phyloP scores from a whole-genome alignment of 64 coral and sea anemone species.

The Porites australiensis region DNA sequence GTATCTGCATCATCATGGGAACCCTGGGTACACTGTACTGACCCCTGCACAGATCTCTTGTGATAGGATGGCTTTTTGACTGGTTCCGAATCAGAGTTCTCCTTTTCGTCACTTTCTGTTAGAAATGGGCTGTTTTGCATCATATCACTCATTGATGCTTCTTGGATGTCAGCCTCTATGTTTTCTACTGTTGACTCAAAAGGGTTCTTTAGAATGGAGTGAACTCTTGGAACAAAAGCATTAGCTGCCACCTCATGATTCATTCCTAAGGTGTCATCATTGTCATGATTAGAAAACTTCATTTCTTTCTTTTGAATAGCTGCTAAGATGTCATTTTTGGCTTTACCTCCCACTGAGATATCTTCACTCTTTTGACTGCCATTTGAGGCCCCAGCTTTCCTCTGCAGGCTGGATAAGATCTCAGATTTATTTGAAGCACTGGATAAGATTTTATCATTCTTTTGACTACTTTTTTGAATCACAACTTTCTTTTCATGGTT shows the following conservation, averaged over 20 bases:
- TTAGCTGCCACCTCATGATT: background rate
- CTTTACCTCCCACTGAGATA: background rate
- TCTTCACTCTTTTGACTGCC: background rate
- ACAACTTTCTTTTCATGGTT: background rate
- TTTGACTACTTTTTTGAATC: background rate
- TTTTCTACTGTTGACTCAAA: background rate
- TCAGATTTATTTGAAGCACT: background rate
- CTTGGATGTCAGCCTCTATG: background rate
- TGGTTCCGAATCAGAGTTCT: background rate
- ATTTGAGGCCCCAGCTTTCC: background rate
- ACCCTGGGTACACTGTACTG: background rate
- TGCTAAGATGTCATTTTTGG: background rate
- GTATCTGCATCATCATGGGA: conserved; percentile 9
- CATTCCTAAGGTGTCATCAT: background rate
- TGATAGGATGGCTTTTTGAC: conserved; percentile 34
- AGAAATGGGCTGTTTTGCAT: background rate
- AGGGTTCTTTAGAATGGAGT: background rate
- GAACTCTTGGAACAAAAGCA: background rate
- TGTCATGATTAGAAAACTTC: background rate
- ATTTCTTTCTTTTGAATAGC: background rate
- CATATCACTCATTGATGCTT: background rate
- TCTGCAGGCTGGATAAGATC: background rate
- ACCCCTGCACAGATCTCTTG: conserved; percentile 16
- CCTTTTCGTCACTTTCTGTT: background rate
- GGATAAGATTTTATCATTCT: background rate